Percentiles rank a stretch among this genome's conserved stretches.
These are phyloP conservation scores for Lycaon pictus DNA, from an alignment of 2,113 vertebrate genomes.

Conservation along the genomic window DNA sequence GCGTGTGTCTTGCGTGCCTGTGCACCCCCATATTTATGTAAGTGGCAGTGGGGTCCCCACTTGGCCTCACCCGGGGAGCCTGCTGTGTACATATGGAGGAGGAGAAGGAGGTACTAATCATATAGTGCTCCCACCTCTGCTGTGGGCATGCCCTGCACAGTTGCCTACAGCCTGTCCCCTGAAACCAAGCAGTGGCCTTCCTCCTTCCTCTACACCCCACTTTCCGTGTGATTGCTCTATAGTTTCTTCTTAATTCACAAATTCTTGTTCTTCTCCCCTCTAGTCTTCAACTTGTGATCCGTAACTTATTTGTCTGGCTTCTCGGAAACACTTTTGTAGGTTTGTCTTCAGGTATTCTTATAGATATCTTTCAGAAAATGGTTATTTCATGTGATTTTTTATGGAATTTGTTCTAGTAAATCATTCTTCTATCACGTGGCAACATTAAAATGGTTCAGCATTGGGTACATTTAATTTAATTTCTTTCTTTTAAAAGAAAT, in stretches of 20 bases:
- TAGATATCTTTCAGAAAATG: constrained; percentile 87
- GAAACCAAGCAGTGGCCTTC: constrained; percentile 56
- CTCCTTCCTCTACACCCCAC: neutral
- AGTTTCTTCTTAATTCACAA: neutral
- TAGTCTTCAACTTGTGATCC: neutral
- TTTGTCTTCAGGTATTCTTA: constrained; percentile 88
- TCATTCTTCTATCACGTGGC: constrained; percentile 87
- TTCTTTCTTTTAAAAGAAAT: neutral
- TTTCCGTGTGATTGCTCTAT: constrained; percentile 75
- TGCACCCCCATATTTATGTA: neutral
- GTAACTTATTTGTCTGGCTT: constrained; percentile 85
- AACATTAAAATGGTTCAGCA: neutral
- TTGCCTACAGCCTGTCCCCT: neutral
- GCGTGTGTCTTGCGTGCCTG: neutral
- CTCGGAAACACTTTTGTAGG: constrained; percentile 82
- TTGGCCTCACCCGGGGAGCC: neutral
- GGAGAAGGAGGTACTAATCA: neutral
- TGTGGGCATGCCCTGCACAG: neutral
- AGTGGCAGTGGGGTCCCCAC: neutral
- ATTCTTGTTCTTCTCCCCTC: neutral
- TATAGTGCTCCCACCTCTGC: neutral
- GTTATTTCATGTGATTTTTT: constrained; percentile 92
- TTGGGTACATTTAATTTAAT: neutral
- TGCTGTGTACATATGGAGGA: neutral
- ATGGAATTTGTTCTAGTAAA: constrained; percentile 90